These are phyloP conservation scores for Salmo trutta DNA, from an alignment of 2,797 vertebrate genomes.

Conservation along the genomic window DNA sequence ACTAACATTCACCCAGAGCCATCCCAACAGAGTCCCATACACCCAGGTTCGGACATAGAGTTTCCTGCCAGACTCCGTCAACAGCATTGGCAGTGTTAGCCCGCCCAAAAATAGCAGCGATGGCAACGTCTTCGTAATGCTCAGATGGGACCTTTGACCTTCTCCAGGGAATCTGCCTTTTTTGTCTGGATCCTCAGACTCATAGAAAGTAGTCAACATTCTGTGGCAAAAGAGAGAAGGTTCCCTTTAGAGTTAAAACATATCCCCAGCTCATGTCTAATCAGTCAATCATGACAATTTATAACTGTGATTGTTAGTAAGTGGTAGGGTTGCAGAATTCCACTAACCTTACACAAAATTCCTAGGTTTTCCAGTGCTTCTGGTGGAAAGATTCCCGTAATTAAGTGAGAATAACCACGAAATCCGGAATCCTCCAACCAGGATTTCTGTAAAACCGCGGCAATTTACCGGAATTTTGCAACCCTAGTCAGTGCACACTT, in stretches of 20 bases:
- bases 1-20: slow-evolving; percentile 88
- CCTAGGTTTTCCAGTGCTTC: not conserved
- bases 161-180: slow-evolving; percentile 87
- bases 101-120: slow-evolving; percentile 86
- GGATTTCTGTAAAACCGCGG: not conserved
- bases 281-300: not conserved
- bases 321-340: not conserved
- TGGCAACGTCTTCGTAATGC: slow-evolving; percentile 88
- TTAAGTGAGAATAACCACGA: not conserved
- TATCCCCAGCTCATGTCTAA: slow-evolving; percentile 8
- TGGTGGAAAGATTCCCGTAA: not conserved
- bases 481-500: not conserved
- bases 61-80: slow-evolving; percentile 89
- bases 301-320: not conserved
- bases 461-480: not conserved
- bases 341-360: not conserved
- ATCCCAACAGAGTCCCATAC: slow-evolving; percentile 90
- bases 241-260: slow-evolving; percentile 23
- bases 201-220: slow-evolving; percentile 91
- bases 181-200: slow-evolving; percentile 83
- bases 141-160: slow-evolving; percentile 80
- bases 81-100: slow-evolving; percentile 86
- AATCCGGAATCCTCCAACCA: not conserved
- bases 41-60: slow-evolving; percentile 91
- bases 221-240: slow-evolving; percentile 70